Evolutionary conservation across 2,797 vertebrate species (phyloP).

Genomic region (Parauchenoglanis punctatus): DNA sequence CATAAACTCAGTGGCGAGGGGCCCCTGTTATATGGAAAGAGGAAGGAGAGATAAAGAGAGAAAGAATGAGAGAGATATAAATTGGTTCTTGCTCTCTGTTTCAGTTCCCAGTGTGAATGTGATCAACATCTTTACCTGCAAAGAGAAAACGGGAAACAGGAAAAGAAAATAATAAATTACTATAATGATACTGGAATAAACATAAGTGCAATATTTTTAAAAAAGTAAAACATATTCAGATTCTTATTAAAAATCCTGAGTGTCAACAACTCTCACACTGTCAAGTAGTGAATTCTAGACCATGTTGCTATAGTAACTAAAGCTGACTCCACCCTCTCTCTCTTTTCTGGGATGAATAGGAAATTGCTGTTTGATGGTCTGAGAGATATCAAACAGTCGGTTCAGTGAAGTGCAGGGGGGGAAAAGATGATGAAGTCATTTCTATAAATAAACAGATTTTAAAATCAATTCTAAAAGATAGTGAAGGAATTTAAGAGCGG

Average conservation of each 20-base stretch:
- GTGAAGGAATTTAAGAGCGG: neutral
- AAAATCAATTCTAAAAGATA: neutral
- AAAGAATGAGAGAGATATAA: constrained; percentile 28
- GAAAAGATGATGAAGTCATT: neutral
- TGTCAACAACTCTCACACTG: neutral
- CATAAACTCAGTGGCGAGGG: constrained; percentile 19
- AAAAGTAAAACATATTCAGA: neutral
- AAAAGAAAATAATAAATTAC: neutral
- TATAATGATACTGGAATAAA: neutral
- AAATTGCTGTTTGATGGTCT: constrained; percentile 2
- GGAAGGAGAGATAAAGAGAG: constrained; percentile 30
- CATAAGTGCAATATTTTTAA: neutral
- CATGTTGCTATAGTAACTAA: neutral
- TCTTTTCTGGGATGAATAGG: neutral
- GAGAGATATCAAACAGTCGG: neutral
- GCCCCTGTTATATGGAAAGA: constrained; percentile 35
- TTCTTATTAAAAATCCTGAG: neutral
- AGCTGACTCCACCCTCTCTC: neutral
- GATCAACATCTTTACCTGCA: neutral
- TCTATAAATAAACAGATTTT: neutral
- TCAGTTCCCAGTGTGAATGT: constrained; percentile 12
- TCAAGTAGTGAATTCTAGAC: neutral
- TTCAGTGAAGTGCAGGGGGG: neutral
- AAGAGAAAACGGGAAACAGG: neutral
- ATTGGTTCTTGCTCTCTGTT: constrained; percentile 40